phyloP scores from a whole-genome alignment of 2,113 vertebrate genomes.

The Lamprotornis superbus region DNA sequence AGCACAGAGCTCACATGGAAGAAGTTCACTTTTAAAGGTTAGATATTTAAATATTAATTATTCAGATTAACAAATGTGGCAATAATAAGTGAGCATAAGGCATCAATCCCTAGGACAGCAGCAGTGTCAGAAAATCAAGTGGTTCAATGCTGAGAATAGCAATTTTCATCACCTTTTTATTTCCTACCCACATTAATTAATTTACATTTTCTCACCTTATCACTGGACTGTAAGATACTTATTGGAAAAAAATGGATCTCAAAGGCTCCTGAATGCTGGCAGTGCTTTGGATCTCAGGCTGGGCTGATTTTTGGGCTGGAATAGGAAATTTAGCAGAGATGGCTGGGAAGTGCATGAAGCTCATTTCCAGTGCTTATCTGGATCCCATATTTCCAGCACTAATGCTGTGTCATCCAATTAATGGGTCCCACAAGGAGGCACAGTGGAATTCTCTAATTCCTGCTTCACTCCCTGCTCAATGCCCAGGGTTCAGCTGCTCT shows the following conservation, averaged over 20 bases:
- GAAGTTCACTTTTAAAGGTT: neutral
- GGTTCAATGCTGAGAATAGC: neutral
- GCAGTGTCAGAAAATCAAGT: neutral
- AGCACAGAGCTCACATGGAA: neutral
- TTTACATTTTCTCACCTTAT: neutral
- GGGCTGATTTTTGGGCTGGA: neutral
- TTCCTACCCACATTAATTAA: neutral
- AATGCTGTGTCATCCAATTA: neutral
- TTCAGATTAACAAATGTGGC: neutral
- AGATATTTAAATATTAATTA: neutral
- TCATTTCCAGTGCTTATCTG: neutral
- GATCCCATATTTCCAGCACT: neutral
- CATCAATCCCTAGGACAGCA: neutral
- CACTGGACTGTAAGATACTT: neutral
- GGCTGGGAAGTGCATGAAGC: neutral
- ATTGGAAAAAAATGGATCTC: neutral
- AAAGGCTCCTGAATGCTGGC: neutral
- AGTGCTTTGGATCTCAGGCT: neutral
- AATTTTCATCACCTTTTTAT: neutral
- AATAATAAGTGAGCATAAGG: neutral
- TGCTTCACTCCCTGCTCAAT: neutral
- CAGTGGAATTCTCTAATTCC: neutral
- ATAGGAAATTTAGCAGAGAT: neutral
- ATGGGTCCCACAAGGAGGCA: neutral
- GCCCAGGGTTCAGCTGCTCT: neutral